These are phyloP conservation scores for Epirrhoe alternata DNA, from an alignment of 2,888 invertebrate genomes.

Conservation along the genomic window DNA sequence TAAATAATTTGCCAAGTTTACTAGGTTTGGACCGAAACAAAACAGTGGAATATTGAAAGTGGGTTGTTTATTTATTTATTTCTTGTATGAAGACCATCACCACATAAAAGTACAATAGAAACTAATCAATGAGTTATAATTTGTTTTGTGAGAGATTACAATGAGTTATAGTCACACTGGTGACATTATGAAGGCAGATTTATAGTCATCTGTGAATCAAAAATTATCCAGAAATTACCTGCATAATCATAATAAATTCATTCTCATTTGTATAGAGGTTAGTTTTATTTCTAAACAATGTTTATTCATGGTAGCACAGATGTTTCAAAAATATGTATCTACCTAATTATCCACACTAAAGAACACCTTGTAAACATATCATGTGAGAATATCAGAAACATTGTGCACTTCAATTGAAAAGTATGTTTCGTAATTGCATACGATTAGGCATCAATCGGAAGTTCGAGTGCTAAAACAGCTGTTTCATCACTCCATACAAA, in stretches of 20 bases:
- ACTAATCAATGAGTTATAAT: too few relatives aligned
- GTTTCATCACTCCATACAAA: slow-evolving; percentile 76
- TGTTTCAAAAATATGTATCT: slow-evolving; percentile 3
- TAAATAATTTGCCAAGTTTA: background rate
- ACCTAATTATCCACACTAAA: background rate
- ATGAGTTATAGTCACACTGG: too few relatives aligned
- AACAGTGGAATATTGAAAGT: background rate
- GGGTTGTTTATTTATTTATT: background rate
- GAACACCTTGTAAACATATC: slow-evolving; percentile 9
- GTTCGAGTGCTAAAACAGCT: slow-evolving; percentile 69
- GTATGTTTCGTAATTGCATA: slow-evolving; percentile 55
- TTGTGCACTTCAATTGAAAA: slow-evolving; percentile 32
- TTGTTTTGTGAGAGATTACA: too few relatives aligned
- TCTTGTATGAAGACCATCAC: too few relatives aligned
- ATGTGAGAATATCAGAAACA: slow-evolving; percentile 20
- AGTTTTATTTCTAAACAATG: slow-evolving; percentile 14
- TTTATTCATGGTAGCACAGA: slow-evolving; percentile 4
- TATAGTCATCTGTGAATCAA: background rate
- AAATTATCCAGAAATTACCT: slow-evolving; percentile 4
- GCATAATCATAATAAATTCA: slow-evolving; percentile 4
- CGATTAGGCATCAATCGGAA: slow-evolving; percentile 40
- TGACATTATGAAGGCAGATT: too few relatives aligned
- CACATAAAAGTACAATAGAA: too few relatives aligned
- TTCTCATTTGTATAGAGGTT: slow-evolving; percentile 26
- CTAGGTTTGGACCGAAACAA: background rate